Conservation (phyloP, 2,797 vertebrate genomes). For the Tenualosa thibaudeaui region DNA sequence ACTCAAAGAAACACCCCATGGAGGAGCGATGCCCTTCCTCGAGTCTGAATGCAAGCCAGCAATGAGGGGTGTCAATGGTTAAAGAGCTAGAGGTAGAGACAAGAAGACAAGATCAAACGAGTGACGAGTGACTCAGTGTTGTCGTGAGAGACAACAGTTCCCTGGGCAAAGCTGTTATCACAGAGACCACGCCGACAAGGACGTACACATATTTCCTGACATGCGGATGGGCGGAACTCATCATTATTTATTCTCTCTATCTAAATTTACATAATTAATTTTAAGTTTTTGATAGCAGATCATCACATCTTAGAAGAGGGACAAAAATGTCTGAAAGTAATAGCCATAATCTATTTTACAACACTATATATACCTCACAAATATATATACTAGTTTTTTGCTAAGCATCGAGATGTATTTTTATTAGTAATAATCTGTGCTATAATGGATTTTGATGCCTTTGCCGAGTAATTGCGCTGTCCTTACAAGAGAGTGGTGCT, state of each 20-base stretch:
- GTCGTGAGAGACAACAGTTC: background rate
- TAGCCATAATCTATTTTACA: background rate
- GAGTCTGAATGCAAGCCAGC: background rate
- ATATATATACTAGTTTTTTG: background rate
- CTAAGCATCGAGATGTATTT: background rate
- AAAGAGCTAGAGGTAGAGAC: background rate
- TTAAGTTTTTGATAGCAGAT: background rate
- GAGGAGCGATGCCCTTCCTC: background rate
- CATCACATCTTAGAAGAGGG: background rate
- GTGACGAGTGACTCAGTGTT: background rate
- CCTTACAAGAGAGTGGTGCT: constrained; percentile 7
- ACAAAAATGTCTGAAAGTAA: constrained; percentile 12
- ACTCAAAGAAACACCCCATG: background rate
- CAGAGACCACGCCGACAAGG: background rate
- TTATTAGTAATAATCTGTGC: constrained; percentile 15
- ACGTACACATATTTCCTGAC: background rate
- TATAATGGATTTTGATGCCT: background rate
- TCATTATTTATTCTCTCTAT: background rate
- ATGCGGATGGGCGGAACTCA: background rate
- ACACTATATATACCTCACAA: background rate
- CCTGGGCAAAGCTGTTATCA: background rate
- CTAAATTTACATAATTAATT: constrained; percentile 12
- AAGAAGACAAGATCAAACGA: background rate
- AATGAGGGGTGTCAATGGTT: background rate
- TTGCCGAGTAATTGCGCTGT: background rate